Conservation (phyloP, 2,113 vertebrate genomes). For the Muntiacus reevesi region DNA sequence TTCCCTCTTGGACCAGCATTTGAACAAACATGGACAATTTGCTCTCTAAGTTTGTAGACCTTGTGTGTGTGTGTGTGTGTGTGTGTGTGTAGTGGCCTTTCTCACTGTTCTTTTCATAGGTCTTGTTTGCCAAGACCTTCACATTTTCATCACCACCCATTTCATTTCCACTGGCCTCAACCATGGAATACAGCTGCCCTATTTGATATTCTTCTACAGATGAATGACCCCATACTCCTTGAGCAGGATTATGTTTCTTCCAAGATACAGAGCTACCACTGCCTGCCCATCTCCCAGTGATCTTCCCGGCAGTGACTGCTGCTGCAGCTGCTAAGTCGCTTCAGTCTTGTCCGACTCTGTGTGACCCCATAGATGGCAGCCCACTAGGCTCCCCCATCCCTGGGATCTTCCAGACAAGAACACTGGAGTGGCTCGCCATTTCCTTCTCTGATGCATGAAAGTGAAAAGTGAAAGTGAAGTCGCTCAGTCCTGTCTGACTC, state of each 20-base stretch:
- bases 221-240: background rate
- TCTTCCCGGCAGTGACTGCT: background rate
- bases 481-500: no score
- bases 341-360: no score
- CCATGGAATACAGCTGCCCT: conserved; percentile 97
- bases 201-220: conserved; percentile 89
- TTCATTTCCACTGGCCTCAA: conserved; percentile 98
- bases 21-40: conserved; percentile 96
- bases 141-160: conserved; percentile 97
- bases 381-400: no score
- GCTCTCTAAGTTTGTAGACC: conserved; percentile 94
- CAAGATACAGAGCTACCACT: background rate
- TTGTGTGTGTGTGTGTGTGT: conserved; percentile 96
- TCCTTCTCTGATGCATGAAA: no score
- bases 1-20: conserved; percentile 96
- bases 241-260: background rate
- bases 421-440: no score
- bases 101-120: conserved; percentile 96
- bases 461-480: no score
- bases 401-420: no score
- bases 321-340: no score
- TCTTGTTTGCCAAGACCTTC: conserved; percentile 96
- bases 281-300: background rate
- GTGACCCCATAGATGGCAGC: no score
- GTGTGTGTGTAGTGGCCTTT: conserved; percentile 86